phyloP scores from a whole-genome alignment of 2,797 vertebrate genomes.

The Antrozous pallidus region DNA sequence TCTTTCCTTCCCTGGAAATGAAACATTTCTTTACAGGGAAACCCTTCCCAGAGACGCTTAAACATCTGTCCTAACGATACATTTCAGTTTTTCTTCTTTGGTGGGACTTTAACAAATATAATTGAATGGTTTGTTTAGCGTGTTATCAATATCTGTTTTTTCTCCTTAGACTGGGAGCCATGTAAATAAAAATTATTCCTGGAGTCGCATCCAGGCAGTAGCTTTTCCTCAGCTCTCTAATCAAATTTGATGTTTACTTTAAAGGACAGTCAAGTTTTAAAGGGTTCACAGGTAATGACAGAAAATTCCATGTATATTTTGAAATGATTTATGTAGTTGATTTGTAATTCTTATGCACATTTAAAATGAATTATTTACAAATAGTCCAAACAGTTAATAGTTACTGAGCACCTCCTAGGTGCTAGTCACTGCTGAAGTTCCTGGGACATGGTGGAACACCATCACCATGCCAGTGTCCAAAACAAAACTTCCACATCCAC shows the following conservation, averaged over 20 bases:
- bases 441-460: not conserved
- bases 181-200: not conserved
- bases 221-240: not conserved
- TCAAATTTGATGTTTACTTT: constrained; percentile 12
- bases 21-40: not conserved
- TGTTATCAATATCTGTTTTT: not conserved
- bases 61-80: not conserved
- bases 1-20: not conserved
- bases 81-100: not conserved
- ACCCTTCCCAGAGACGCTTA: not conserved
- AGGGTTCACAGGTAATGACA: not conserved
- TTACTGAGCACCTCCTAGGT: not conserved
- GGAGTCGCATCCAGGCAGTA: not conserved
- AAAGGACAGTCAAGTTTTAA: not conserved
- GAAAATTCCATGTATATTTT: not conserved
- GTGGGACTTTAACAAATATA: not conserved
- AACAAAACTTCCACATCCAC: not conserved
- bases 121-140: not conserved
- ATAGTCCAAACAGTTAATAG: not conserved
- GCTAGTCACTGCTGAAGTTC: not conserved
- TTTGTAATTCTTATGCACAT: not conserved
- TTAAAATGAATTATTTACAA: not conserved
- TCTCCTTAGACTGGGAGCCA: not conserved
- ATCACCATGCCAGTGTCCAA: not conserved
- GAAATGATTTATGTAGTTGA: not conserved